Conservation (phyloP, 1,140 invertebrate species). For the Sogatella furcifera region DNA sequence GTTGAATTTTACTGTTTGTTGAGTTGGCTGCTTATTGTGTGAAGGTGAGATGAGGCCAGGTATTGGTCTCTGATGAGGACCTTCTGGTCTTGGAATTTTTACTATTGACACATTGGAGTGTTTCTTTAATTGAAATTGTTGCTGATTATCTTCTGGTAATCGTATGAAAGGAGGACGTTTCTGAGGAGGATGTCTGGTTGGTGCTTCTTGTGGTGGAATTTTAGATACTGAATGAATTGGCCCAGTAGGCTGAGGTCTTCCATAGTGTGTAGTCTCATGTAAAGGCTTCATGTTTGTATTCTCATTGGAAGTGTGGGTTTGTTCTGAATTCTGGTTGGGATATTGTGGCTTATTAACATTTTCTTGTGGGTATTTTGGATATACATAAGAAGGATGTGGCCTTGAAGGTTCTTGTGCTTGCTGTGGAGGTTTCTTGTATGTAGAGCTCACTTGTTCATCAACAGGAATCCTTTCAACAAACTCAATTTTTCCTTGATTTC, state of each 20-base stretch:
- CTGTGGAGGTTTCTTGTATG: background rate
- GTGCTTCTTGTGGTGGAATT: background rate
- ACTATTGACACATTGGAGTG: background rate
- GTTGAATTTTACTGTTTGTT: constrained; percentile 11
- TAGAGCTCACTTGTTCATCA: background rate
- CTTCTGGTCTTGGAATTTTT: background rate
- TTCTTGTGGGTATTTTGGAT: too few species aligned
- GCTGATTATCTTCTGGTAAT: background rate
- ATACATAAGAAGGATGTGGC: too few species aligned
- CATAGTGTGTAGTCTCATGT: too few species aligned
- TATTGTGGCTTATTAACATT: too few species aligned
- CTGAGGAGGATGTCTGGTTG: background rate
- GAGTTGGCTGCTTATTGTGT: background rate
- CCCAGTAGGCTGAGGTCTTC: too few species aligned
- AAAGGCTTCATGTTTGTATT: too few species aligned
- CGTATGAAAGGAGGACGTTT: constrained; percentile 1
- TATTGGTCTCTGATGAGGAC: constrained; percentile 3
- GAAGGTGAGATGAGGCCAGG: constrained; percentile 2
- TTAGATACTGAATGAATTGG: background rate
- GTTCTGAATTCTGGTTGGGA: too few species aligned
- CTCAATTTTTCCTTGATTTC: background rate
- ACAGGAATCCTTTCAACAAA: background rate
- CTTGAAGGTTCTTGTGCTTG: too few species aligned
- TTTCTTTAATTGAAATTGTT: background rate
- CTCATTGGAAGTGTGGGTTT: too few species aligned